Percentiles rank a stretch among this genome's conserved stretches.
phyloP scores from a whole-genome alignment of 2,888 invertebrate species.

The Leptinotarsa haldemani region DNA sequence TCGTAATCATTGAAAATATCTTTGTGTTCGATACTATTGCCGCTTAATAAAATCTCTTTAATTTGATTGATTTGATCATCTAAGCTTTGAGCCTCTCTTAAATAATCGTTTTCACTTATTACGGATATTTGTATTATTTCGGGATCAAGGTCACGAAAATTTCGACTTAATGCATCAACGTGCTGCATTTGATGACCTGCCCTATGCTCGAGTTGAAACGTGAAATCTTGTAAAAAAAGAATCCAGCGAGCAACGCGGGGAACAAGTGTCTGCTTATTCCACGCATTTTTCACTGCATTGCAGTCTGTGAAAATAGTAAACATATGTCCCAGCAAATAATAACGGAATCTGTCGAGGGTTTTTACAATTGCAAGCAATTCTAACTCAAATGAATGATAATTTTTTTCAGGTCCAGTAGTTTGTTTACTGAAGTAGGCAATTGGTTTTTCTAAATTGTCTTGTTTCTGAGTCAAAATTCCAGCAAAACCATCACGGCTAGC shows the following conservation, averaged over 20 bases:
- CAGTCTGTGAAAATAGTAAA: conserved; percentile 36
- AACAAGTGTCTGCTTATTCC: conserved; percentile 10
- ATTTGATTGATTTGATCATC: neutral
- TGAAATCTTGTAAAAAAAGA: too few species aligned
- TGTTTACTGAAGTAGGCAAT: conserved; percentile 39
- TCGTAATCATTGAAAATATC: neutral
- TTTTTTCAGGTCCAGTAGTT: conserved; percentile 34
- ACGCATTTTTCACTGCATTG: conserved; percentile 30
- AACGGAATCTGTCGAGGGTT: conserved; percentile 34
- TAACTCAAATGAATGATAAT: conserved; percentile 38
- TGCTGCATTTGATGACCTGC: too few species aligned
- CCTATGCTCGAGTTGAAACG: too few species aligned
- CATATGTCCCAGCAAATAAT: conserved; percentile 29
- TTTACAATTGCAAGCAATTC: conserved; percentile 35
- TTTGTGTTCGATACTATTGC: neutral
- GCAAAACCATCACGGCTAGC: conserved; percentile 38
- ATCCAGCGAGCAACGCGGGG: conserved; percentile 11
- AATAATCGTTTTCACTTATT: neutral
- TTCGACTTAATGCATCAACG: too few species aligned
- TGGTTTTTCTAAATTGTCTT: conserved; percentile 26
- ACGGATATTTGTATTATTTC: neutral
- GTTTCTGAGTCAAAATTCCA: conserved; percentile 37
- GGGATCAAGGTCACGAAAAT: neutral
- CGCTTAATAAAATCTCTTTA: neutral
- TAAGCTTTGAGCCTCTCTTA: neutral